phyloP scores from a whole-genome alignment of 2,888 invertebrate genomes.

The Diaphora mendica region DNA sequence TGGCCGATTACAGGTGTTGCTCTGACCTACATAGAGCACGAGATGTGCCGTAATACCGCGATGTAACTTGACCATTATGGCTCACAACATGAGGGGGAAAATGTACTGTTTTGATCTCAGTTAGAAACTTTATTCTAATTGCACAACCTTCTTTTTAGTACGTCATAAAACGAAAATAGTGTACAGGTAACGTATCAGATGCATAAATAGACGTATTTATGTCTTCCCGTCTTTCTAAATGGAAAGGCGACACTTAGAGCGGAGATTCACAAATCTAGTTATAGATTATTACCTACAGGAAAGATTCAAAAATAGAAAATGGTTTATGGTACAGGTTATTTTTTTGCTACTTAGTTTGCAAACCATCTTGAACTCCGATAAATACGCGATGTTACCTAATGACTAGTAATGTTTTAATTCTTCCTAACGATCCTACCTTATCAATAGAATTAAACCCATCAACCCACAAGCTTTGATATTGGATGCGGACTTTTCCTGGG shows the following conservation, averaged over 20 bases:
- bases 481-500: too few species aligned
- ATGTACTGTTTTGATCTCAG: conserved; percentile 9
- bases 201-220: background rate
- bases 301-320: too few species aligned
- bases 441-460: too few species aligned
- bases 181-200: background rate
- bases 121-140: conserved; percentile 2
- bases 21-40: conserved; percentile 54
- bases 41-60: conserved; percentile 43
- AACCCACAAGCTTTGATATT: too few species aligned
- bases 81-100: conserved; percentile 27
- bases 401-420: too few species aligned
- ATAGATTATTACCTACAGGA: too few species aligned
- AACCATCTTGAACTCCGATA: too few species aligned
- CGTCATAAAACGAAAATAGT: background rate
- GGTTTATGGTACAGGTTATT: background rate
- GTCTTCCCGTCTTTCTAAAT: background rate
- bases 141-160: background rate
- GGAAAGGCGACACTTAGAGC: background rate
- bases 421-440: too few species aligned
- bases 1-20: conserved; percentile 55
- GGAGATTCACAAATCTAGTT: background rate
- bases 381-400: too few species aligned
- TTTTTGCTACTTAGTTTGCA: too few species aligned
- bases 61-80: conserved; percentile 37